phyloP scores from a whole-genome alignment of 2,888 invertebrate genomes.

The Helleia helle region DNA sequence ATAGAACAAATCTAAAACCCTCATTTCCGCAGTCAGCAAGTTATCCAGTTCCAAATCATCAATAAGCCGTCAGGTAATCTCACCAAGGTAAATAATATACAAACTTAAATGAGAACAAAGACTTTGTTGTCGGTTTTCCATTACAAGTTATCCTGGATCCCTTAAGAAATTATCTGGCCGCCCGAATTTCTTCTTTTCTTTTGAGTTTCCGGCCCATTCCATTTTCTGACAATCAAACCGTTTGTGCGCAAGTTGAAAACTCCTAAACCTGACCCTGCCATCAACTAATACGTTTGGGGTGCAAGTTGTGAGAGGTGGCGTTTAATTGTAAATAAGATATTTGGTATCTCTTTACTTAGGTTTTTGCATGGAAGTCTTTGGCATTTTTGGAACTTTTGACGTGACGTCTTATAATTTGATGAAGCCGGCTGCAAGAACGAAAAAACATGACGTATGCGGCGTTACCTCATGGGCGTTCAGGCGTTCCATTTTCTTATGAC shows the following conservation, averaged over 20 bases:
- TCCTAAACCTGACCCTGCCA: slow-evolving; percentile 51
- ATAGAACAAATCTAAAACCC: too few species aligned
- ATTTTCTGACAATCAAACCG: slow-evolving; percentile 47
- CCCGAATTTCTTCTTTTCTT: slow-evolving; percentile 26
- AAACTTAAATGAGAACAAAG: slow-evolving; percentile 13
- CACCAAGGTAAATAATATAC: slow-evolving; percentile 12
- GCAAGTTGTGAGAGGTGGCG: slow-evolving; percentile 22
- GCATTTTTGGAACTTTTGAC: too few species aligned
- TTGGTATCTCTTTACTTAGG: too few species aligned
- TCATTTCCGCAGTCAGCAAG: too few species aligned
- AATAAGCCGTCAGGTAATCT: neutral
- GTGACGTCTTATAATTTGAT: too few species aligned
- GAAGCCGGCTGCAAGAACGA: too few species aligned
- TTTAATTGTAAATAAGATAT: too few species aligned
- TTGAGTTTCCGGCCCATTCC: slow-evolving; percentile 29
- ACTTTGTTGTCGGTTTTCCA: slow-evolving; percentile 23
- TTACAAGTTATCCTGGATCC: slow-evolving; percentile 25
- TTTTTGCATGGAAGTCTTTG: too few species aligned
- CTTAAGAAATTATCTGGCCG: slow-evolving; percentile 25
- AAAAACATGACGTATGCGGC: too few species aligned
- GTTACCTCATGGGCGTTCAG: too few species aligned
- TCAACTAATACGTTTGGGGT: slow-evolving; percentile 50
- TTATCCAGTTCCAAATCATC: too few species aligned
- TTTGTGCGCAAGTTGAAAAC: slow-evolving; percentile 43
- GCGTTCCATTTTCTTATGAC: too few species aligned